phyloP scores from a whole-genome alignment of 2,888 invertebrate genomes.

The Folsomia manolachei region DNA sequence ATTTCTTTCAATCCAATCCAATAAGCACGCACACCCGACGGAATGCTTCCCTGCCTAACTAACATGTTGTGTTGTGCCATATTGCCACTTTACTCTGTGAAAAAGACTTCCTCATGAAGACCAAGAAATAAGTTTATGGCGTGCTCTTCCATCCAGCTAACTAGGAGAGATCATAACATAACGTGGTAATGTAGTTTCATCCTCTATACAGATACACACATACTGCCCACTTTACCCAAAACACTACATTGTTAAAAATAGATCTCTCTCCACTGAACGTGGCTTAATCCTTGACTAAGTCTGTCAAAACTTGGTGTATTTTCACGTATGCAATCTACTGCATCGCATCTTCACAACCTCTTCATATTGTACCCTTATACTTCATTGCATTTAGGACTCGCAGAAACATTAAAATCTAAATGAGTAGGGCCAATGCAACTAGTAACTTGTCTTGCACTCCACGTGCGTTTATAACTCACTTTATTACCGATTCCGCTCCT shows the following conservation, averaged over 20 bases:
- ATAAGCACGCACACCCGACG: conserved; percentile 43
- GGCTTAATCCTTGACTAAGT: conserved; percentile 26
- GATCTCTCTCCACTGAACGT: conserved; percentile 30
- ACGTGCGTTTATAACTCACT: conserved; percentile 28
- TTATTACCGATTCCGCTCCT: conserved; percentile 23
- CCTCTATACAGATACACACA: not conserved
- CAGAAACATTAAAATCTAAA: not conserved
- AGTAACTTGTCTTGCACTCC: conserved; percentile 9
- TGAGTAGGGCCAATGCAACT: not conserved
- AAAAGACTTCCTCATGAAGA: not conserved
- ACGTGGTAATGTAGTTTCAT: not conserved
- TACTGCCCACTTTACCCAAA: conserved; percentile 9
- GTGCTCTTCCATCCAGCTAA: not conserved
- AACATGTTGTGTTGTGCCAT: not conserved
- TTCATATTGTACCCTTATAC: not conserved
- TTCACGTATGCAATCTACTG: not conserved
- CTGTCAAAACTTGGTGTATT: conserved; percentile 33
- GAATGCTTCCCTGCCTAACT: not conserved
- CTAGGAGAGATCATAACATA: conserved; percentile 15
- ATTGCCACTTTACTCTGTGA: not conserved
- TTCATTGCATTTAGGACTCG: no score
- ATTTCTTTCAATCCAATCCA: conserved; percentile 50
- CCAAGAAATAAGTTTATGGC: not conserved
- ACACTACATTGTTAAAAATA: conserved; percentile 40
- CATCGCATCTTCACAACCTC: conserved; percentile 11